Base-by-base conservation (phyloP, 2,888 invertebrate species). In the Drosophila quinaria region DNA sequence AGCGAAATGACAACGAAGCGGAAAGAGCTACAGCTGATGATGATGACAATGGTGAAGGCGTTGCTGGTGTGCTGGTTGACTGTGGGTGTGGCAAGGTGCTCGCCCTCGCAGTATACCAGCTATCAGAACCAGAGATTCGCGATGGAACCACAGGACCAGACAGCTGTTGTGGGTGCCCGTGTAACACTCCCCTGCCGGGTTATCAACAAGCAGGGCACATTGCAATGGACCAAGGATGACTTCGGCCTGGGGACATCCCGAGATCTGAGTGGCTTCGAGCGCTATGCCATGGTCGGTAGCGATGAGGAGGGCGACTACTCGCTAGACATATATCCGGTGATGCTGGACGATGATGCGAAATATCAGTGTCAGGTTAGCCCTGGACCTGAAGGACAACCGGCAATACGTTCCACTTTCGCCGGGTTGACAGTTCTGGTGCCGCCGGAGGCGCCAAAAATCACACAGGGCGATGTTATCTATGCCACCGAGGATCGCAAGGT, bases 211-310 rank as follows among this genome's bases (percentile, higher is more conserved):
- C 95, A 95, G 71, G 99, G 99, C 1, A 95, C 96, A 55, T 94
- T 99, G 59, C 99, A 99, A 92, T 99, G 99, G 99, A 98, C 98
- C 55, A 97, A 98, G 91, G 98, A 98, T 90, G 98, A 98, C 91
- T 99, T 98, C 89, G 99, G 98, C 0, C 94, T 99, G 58, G 99
- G 99, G 9, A 95, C 97, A 0, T 97, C 97, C 82, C 94, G 98
- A 68, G 96, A 97, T 85, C 94, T 99, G 71, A 96, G 97, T 59
- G 98, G 97, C 35, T 99, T 97, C 93, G 97, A 98, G 67, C 94
- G 99, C 60, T 99, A 99, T 93, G 95, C 96, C 74, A 99, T 99
- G 98, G 96, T 98, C 74, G 99, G 99, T 42, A 97, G 97, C 90
- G 97, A 98, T 91, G 97, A 97, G 92, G 97, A 98, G 95, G 98